These are phyloP conservation scores for Thecophora atra DNA, from an alignment of 2,888 invertebrate genomes.

Conservation along the genomic window DNA sequence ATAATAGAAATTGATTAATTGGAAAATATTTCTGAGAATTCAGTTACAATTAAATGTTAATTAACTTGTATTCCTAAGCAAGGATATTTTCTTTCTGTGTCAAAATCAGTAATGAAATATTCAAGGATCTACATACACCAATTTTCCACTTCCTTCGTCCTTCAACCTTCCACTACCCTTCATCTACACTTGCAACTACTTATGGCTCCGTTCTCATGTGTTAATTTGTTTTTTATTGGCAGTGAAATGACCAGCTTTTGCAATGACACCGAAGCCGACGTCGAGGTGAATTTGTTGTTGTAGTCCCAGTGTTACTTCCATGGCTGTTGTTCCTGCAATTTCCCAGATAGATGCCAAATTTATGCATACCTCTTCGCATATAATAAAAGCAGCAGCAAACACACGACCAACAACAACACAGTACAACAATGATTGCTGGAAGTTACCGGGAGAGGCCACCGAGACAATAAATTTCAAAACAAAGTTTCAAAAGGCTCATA, in stretches of 20 bases:
- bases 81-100: too few relatives aligned
- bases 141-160: neutral
- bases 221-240: conserved; percentile 33
- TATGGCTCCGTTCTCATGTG: neutral
- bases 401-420: conserved; percentile 46
- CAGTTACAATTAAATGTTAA: too few relatives aligned
- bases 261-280: neutral
- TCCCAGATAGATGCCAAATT: neutral
- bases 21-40: too few relatives aligned
- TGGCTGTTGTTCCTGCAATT: neutral
- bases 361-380: too few relatives aligned
- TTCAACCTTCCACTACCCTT: neutral
- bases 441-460: conserved; percentile 24
- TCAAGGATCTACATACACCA: too few relatives aligned
- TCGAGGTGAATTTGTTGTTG: neutral
- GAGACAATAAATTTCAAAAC: conserved; percentile 27
- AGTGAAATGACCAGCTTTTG: conserved; percentile 22
- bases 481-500: conserved; percentile 19
- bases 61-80: too few relatives aligned
- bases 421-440: conserved; percentile 33
- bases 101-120: too few relatives aligned
- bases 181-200: neutral
- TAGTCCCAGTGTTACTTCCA: neutral
- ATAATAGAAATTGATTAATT: too few relatives aligned
- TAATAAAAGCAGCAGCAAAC: conserved; percentile 42